phyloP scores from a whole-genome alignment of 2,797 vertebrate species.

The Spinus olivaceus region DNA sequence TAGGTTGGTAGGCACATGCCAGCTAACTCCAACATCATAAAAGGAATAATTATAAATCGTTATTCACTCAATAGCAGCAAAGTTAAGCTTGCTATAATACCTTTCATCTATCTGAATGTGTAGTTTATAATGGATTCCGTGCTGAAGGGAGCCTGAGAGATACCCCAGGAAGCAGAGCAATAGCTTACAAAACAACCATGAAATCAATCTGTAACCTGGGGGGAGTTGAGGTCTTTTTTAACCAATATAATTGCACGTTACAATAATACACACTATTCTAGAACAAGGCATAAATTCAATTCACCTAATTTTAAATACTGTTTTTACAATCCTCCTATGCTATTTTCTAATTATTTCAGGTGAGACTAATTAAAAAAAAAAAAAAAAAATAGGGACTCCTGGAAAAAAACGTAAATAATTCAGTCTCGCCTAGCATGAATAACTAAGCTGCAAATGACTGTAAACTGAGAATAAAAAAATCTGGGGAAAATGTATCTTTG shows the following conservation, averaged over 20 bases:
- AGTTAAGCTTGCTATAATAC: conserved; percentile 37
- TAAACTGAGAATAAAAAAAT: neutral
- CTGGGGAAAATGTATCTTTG: neutral
- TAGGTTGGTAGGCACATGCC: neutral
- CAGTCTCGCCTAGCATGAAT: neutral
- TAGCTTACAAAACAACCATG: conserved; percentile 46
- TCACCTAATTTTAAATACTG: conserved; percentile 40
- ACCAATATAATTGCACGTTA: conserved; percentile 21
- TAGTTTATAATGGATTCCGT: neutral
- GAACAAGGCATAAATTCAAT: conserved; percentile 16
- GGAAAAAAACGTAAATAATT: conserved; percentile 26
- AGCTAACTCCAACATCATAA: neutral
- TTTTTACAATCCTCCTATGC: conserved; percentile 8
- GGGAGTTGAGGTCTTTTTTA: conserved; percentile 9
- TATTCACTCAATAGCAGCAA: conserved; percentile 27
- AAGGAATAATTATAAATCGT: conserved; percentile 24
- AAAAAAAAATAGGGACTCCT: neutral
- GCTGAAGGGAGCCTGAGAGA: neutral
- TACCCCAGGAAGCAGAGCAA: conserved; percentile 45
- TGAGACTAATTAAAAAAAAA: neutral
- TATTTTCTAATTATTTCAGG: conserved; percentile 55
- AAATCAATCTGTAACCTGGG: conserved; percentile 30
- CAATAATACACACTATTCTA: neutral
- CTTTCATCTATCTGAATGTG: conserved; percentile 19
- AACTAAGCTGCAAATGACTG: conserved; percentile 2